phyloP scores from a whole-genome alignment of 2,888 invertebrate species.

The Taenaris catops region DNA sequence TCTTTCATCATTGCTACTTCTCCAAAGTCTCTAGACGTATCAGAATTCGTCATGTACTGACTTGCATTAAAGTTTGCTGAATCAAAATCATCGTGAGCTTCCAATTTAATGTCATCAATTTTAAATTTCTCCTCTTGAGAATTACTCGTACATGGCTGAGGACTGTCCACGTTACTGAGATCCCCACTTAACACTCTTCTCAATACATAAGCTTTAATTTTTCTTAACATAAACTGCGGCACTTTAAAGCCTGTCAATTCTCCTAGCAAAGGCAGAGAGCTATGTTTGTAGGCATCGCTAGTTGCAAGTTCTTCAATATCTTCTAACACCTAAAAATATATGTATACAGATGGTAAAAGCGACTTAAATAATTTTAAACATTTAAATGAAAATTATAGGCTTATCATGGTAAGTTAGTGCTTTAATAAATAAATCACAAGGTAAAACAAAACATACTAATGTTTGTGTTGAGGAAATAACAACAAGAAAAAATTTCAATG shows the following conservation, averaged over 20 bases:
- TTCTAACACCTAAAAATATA: conserved; percentile 82
- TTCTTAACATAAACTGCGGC: conserved; percentile 86
- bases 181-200: conserved; percentile 54
- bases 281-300: conserved; percentile 85
- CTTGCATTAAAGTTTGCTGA: conserved; percentile 58
- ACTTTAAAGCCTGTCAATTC: conserved; percentile 88
- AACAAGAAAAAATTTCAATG: no score
- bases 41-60: conserved; percentile 53
- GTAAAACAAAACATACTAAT: background rate
- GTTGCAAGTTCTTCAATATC: conserved; percentile 87
- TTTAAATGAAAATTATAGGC: no score
- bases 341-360: no score
- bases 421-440: conserved; percentile 4
- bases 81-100: conserved; percentile 57
- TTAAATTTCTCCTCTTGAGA: conserved; percentile 54
- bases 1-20: conserved; percentile 61
- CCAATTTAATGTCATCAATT: conserved; percentile 61
- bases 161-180: conserved; percentile 51
- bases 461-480: background rate
- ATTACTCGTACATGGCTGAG: conserved; percentile 55
- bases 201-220: conserved; percentile 84
- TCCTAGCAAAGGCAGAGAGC: conserved; percentile 81
- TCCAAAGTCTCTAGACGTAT: conserved; percentile 55
- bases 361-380: no score
- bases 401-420: no score